A percentile compares a stretch with the other conserved stretches of the same genome.
Evolutionary conservation across 2,797 vertebrate genomes (phyloP).

Genomic region (Simalia tracyae): DNA sequence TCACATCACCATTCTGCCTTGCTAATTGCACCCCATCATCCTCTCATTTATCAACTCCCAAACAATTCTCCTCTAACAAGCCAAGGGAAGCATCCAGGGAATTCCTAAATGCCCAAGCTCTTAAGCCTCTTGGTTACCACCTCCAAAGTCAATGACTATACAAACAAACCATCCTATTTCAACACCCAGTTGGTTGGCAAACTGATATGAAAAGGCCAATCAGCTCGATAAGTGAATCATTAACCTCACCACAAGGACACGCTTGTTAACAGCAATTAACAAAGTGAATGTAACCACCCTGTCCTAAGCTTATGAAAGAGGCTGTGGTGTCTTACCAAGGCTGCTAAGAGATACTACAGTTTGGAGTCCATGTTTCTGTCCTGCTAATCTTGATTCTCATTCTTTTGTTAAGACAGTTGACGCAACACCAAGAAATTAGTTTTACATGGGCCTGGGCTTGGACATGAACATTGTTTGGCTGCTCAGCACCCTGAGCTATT

Average conservation of each 20-base stretch:
- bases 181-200: constrained; percentile 48
- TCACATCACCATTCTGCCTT: constrained; percentile 14
- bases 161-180: constrained; percentile 57
- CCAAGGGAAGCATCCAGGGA: constrained; percentile 57
- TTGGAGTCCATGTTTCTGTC: not conserved
- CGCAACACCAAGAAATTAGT: not conserved
- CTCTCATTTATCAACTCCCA: constrained; percentile 59
- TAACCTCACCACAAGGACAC: constrained; percentile 61
- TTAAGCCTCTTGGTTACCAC: constrained; percentile 52
- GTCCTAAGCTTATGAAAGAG: not conserved
- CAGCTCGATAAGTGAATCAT: constrained; percentile 58
- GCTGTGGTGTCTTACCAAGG: too few relatives aligned
- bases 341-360: not conserved
- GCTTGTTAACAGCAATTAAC: constrained; percentile 59
- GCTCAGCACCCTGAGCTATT: too few relatives aligned
- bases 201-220: constrained; percentile 42
- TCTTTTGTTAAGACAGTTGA: not conserved
- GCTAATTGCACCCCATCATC: constrained; percentile 49
- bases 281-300: constrained; percentile 5
- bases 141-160: constrained; percentile 46
- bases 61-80: constrained; percentile 61
- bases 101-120: constrained; percentile 50
- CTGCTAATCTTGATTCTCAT: not conserved
- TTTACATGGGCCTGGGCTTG: not conserved
- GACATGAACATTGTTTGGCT: not conserved